These are phyloP conservation scores for Strigamia transsilvanica DNA, from an alignment of 2,888 invertebrate species.

Conservation along the genomic window DNA sequence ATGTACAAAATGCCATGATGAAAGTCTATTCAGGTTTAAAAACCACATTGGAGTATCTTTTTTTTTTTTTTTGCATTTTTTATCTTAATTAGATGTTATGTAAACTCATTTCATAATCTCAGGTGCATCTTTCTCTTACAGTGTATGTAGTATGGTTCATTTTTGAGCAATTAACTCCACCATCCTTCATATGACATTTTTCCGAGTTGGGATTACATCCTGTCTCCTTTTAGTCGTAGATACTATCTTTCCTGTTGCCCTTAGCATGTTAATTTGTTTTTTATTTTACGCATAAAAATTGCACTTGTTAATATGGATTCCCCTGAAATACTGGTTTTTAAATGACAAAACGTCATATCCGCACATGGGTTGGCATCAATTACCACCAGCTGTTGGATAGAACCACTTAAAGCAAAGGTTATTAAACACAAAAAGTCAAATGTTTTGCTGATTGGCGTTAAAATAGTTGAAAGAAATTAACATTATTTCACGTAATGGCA, in stretches of 20 bases:
- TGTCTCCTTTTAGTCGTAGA: not conserved
- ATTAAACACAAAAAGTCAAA: not conserved
- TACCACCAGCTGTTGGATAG: constrained; percentile 28
- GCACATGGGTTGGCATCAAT: not conserved
- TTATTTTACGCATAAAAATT: not conserved
- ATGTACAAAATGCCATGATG: not conserved
- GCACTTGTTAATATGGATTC: not conserved
- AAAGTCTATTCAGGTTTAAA: not conserved
- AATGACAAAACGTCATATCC: not conserved
- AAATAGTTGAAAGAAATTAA: not conserved
- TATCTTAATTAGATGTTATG: not conserved
- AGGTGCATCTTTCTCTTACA: constrained; percentile 2
- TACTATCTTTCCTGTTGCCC: not conserved
- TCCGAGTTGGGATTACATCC: not conserved
- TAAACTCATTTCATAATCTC: constrained; percentile 6
- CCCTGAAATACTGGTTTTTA: not conserved
- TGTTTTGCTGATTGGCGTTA: not conserved
- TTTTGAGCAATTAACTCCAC: constrained; percentile 1
- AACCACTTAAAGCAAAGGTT: constrained; percentile 38
- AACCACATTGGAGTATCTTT: not conserved
- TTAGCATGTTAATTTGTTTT: not conserved
- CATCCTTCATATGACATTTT: constrained; percentile 1
- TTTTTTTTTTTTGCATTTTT: not conserved
- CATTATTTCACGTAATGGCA: not conserved
- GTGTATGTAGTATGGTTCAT: not conserved